A percentile compares a stretch with the other conserved stretches of the same genome.
These are phyloP conservation scores for Drosophila albomicans DNA, from an alignment of 1,140 invertebrate genomes.

Conservation along the genomic window DNA sequence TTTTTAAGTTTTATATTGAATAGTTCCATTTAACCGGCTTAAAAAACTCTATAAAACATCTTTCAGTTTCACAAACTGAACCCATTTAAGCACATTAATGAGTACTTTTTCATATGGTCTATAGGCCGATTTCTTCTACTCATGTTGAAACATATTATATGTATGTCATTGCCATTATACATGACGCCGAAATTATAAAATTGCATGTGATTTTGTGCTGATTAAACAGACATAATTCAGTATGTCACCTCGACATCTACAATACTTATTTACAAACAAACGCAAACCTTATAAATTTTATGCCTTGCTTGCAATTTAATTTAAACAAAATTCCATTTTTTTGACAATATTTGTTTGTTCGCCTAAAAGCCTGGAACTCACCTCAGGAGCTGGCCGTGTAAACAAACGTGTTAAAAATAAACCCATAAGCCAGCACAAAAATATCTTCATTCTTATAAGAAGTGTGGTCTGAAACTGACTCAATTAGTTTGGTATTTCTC, in stretches of 20 bases:
- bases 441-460: conserved; percentile 8
- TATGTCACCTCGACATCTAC: conserved; percentile 69
- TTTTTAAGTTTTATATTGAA: too few relatives aligned
- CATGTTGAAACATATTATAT: conserved; percentile 11
- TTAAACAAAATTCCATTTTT: conserved; percentile 14
- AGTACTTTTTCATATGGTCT: not conserved
- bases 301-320: conserved; percentile 66
- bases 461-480: conserved; percentile 32
- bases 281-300: conserved; percentile 30
- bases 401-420: conserved; percentile 67
- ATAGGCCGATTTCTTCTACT: conserved; percentile 9
- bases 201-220: conserved; percentile 62
- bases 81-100: not conserved
- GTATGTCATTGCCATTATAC: conserved; percentile 64
- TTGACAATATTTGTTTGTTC: conserved; percentile 18
- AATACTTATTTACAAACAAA: conserved; percentile 12
- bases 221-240: conserved; percentile 73
- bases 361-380: conserved; percentile 26
- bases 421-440: conserved; percentile 25
- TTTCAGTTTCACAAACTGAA: not conserved
- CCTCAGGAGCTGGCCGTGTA: conserved; percentile 55
- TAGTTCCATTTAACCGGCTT: too few relatives aligned
- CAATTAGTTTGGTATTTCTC: conserved; percentile 60
- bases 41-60: not conserved
- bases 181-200: conserved; percentile 46